Base-by-base conservation (phyloP, 2,888 invertebrate genomes). In the Oligia latruncula region DNA sequence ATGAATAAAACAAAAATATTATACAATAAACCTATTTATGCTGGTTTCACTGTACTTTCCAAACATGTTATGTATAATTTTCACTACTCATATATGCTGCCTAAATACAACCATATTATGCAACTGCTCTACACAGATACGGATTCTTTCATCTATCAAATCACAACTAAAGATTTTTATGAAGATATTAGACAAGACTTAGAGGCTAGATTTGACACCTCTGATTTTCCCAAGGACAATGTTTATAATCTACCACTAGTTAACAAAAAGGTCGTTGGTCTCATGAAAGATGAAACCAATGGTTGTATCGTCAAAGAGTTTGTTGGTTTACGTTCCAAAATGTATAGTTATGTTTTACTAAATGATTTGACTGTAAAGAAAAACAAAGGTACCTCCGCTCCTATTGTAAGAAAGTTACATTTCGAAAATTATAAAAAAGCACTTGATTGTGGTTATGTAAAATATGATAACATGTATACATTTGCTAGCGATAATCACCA, bases 321-420 rank as follows among this genome's bases (percentile, higher is more conserved):
- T 46, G 9, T 46, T 46, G 46, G 83, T 17, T 49, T 87, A 15
- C 23, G 84, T 77, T 77, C 83, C 0, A 84, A 86, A 80, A 77
- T 82, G 78, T 87, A 87, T 80, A 74, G 70, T n/a, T 72, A 78
- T n/a, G 55, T 73, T 23, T 40, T 77, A 20, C 67, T 78, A 29
- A 72, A 68, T 68, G 79, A 80, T 64, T 67, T 52, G 15, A 67
- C 67, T 67, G 68, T 78, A 52, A 75, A 76, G 74, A 82, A 78
- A 82, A 76, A 76, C 55, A 78, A 82, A 71, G 78, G 82, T 15
- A 70, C 64, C 23, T 68, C 68, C 52, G 78, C 75, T 23, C n/a
- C 78, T 58, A 66, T 81, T 70, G 74, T 71, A 43, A 68, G 68
- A 73, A 75, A 78, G 73, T 52, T 73, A 68, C 23, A 77, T 66